Evolutionary conservation across 30 jellyfish, hydroid and myxozoan genomes (phyloP).

Genomic region (Aurelia coerulea): DNA sequence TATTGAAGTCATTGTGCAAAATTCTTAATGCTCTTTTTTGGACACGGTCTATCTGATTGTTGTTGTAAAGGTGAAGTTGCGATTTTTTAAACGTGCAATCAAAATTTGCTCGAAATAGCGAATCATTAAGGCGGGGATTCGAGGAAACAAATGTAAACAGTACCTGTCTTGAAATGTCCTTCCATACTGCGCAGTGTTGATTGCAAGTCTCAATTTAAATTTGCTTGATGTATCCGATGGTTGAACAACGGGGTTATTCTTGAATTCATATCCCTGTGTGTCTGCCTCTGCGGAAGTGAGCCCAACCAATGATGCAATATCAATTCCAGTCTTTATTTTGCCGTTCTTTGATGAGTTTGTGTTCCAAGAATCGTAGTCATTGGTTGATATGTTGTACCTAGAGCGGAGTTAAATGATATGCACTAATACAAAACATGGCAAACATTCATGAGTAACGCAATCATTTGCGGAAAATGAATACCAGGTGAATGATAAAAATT

Average conservation of each 20-base stretch:
- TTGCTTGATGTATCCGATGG: constrained; percentile 62
- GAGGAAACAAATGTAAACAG: no score
- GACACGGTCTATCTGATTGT: no score
- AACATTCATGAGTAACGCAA: no score
- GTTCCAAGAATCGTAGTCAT: constrained; percentile 74
- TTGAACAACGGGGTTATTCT: constrained; percentile 86
- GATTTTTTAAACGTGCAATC: no score
- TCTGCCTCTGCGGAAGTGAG: constrained; percentile 72
- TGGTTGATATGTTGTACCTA: constrained; percentile 75
- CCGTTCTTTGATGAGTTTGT: constrained; percentile 56
- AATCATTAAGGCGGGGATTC: no score
- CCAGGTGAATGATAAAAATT: neutral
- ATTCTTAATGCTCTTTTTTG: no score
- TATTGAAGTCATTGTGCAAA: no score
- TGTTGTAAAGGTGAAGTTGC: no score
- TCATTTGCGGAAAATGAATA: neutral
- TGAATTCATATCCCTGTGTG: constrained; percentile 79
- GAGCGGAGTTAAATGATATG: neutral
- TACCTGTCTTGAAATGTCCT: constrained; percentile 97
- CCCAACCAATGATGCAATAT: constrained; percentile 82
- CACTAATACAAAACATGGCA: neutral
- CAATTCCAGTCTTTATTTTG: constrained; percentile 48
- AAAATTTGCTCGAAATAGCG: no score
- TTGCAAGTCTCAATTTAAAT: constrained; percentile 81
- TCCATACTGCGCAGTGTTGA: constrained; percentile 98